phyloP scores from a whole-genome alignment of 2,888 invertebrate genomes.

The Reticulitermes lucifugus region DNA sequence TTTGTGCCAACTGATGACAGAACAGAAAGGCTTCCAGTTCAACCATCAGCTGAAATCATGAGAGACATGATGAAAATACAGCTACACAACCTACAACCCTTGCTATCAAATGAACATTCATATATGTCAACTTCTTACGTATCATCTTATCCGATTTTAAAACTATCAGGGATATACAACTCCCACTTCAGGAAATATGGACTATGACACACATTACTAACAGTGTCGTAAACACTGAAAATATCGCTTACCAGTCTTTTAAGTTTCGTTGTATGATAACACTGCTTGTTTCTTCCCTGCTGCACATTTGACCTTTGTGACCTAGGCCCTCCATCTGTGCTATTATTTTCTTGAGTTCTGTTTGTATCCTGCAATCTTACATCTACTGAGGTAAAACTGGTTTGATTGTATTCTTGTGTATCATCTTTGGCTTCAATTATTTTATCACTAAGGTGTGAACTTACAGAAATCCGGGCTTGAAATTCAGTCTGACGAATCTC shows the following conservation, averaged over 20 bases:
- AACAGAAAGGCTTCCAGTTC: too few relatives aligned
- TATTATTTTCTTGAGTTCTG: not conserved
- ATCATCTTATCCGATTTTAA: too few relatives aligned
- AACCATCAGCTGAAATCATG: too few relatives aligned
- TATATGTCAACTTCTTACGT: too few relatives aligned
- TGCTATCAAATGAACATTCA: too few relatives aligned
- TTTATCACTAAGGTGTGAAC: not conserved
- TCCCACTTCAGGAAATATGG: too few relatives aligned
- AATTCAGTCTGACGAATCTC: not conserved
- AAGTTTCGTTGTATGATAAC: conserved; percentile 29
- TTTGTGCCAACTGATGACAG: too few relatives aligned
- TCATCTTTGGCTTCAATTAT: conserved; percentile 39
- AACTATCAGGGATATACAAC: too few relatives aligned
- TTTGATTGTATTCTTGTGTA: conserved; percentile 22
- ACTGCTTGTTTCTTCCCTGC: conserved; percentile 4
- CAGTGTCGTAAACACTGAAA: too few relatives aligned
- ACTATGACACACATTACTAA: too few relatives aligned
- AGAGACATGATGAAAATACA: too few relatives aligned
- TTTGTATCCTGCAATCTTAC: not conserved
- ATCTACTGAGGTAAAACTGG: conserved; percentile 31
- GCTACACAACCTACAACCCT: too few relatives aligned
- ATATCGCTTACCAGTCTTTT: conserved; percentile 42
- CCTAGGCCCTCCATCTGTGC: not conserved
- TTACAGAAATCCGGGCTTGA: not conserved
- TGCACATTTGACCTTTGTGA: not conserved